Conservation (phyloP, 2,888 invertebrate genomes). For the Drosophila quinaria region DNA sequence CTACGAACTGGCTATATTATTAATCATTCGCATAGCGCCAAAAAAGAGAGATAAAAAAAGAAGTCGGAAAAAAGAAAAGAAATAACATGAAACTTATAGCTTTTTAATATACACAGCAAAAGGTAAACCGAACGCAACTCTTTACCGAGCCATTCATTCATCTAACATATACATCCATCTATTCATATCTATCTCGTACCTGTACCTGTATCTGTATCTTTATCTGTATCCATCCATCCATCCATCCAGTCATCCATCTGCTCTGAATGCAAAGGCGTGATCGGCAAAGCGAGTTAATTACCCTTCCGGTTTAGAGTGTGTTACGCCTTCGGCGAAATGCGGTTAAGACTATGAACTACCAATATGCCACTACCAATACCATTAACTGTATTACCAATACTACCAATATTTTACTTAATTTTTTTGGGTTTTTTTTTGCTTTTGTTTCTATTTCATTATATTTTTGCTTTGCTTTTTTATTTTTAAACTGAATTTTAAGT, state of each 20-base stretch:
- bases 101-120: slow-evolving; percentile 70
- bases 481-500: slow-evolving; percentile 75
- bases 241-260: slow-evolving; percentile 49
- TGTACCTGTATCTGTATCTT: slow-evolving; percentile 13
- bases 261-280: slow-evolving; percentile 82
- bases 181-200: slow-evolving; percentile 35
- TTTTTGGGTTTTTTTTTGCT: slow-evolving; percentile 25
- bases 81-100: slow-evolving; percentile 70
- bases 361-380: slow-evolving; percentile 42
- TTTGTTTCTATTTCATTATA: slow-evolving; percentile 47
- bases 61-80: slow-evolving; percentile 27
- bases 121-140: slow-evolving; percentile 31
- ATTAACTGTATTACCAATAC: slow-evolving; percentile 17
- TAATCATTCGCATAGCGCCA: slow-evolving; percentile 66
- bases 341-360: slow-evolving; percentile 73
- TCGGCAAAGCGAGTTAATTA: slow-evolving; percentile 84
- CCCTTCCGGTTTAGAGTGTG: slow-evolving; percentile 84
- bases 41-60: slow-evolving; percentile 23
- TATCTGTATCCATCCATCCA: slow-evolving; percentile 14
- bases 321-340: slow-evolving; percentile 82
- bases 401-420: slow-evolving; percentile 11
- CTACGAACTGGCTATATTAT: slow-evolving; percentile 61
- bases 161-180: slow-evolving; percentile 43
- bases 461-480: slow-evolving; percentile 56
- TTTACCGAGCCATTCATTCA: slow-evolving; percentile 50